Conservation (phyloP, 2,113 vertebrate genomes). For the Tachycineta bicolor region DNA sequence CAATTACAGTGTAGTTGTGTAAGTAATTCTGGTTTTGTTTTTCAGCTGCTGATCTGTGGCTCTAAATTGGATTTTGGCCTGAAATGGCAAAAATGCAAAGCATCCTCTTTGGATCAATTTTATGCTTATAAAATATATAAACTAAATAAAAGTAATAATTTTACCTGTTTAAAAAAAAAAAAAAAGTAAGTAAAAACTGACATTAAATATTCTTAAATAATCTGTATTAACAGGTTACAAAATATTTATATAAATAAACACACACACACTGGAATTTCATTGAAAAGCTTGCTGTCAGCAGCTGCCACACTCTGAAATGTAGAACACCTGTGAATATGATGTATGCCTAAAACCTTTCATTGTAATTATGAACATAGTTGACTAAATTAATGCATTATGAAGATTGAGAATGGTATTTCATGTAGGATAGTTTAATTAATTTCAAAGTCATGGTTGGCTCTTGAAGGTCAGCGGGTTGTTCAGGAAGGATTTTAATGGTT, state of each 20-base stretch:
- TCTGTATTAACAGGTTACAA: not conserved
- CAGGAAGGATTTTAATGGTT: not conserved
- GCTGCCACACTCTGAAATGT: not conserved
- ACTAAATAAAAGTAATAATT: not conserved
- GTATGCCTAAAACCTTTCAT: not conserved
- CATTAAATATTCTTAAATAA: not conserved
- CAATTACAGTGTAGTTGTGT: not conserved
- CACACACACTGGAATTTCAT: not conserved
- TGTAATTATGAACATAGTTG: not conserved
- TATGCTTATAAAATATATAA: not conserved
- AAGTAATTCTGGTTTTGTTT: not conserved
- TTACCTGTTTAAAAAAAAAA: not conserved
- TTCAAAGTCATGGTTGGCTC: not conserved
- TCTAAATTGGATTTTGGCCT: not conserved
- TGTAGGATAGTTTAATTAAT: not conserved
- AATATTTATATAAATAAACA: not conserved
- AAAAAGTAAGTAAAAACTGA: not conserved
- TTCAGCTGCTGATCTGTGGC: not conserved
- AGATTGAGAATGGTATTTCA: not conserved
- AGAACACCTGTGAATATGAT: not conserved
- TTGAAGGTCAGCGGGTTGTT: constrained; percentile 16
- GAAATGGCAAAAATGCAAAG: not conserved
- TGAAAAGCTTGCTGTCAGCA: not conserved
- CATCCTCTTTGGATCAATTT: not conserved
- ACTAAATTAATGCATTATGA: not conserved